Evolutionary conservation across 2,888 invertebrate species (phyloP).

Genomic region (Ernsta delagoae): DNA sequence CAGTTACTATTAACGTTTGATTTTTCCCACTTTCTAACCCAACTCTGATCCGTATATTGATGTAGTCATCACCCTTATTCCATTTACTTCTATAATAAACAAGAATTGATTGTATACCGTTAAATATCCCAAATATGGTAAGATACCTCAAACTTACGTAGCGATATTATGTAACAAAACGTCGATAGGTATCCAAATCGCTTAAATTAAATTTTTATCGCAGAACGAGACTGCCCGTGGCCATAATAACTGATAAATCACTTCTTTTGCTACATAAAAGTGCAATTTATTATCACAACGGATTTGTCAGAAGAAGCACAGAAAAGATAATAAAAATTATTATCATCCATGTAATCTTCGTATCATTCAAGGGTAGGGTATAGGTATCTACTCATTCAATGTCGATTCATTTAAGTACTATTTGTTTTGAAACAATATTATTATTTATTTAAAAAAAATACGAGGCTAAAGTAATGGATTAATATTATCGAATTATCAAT

Average conservation of each 20-base stretch:
- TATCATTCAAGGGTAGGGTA: conserved; percentile 28
- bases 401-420: neutral
- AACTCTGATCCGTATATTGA: too few species aligned
- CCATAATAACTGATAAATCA: conserved; percentile 6
- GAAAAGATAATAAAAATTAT: conserved; percentile 28
- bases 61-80: too few species aligned
- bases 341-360: conserved; percentile 22
- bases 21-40: too few species aligned
- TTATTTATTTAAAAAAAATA: neutral
- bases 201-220: neutral
- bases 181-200: neutral
- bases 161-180: neutral
- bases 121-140: neutral
- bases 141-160: neutral
- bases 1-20: too few species aligned
- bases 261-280: conserved; percentile 20
- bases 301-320: conserved; percentile 24
- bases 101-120: neutral
- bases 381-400: neutral
- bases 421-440: conserved; percentile 10
- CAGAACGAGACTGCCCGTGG: conserved; percentile 6
- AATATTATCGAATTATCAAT: too few species aligned
- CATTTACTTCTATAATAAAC: too few species aligned
- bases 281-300: conserved; percentile 17
- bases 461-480: too few species aligned